A percentile compares a stretch with the other conserved stretches of the same genome.
Conservation (phyloP, 2,113 vertebrate species). For the Ahaetulla prasina region DNA sequence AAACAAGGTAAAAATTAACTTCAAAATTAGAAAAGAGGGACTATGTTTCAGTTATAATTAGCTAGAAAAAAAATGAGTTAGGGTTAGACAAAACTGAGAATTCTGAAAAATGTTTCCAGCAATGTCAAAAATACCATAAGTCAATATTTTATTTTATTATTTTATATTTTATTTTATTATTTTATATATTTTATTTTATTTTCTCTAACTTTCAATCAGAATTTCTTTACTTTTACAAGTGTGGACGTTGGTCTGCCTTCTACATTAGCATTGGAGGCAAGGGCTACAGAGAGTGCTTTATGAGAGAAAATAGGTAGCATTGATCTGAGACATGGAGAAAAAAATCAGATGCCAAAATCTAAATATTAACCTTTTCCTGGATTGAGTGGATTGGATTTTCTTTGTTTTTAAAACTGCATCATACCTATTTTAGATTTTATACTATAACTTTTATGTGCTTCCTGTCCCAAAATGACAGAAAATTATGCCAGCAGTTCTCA, state of each 20-base stretch:
- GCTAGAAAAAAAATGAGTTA: not conserved
- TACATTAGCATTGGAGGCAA: not conserved
- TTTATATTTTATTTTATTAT: not conserved
- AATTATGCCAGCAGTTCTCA: not conserved
- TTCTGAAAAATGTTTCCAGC: not conserved
- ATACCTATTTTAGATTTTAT: not conserved
- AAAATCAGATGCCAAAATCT: not conserved
- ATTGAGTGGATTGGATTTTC: not conserved
- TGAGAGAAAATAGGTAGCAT: not conserved
- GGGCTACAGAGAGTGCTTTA: not conserved
- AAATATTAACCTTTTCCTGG: not conserved
- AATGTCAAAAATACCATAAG: not conserved
- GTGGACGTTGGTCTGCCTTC: not conserved
- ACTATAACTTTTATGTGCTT: not conserved
- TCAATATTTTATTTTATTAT: no score
- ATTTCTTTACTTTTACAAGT: not conserved
- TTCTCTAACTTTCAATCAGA: not conserved
- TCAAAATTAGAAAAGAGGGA: not conserved
- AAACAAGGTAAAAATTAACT: conserved; percentile 81
- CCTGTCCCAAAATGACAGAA: not conserved
- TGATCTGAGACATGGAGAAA: not conserved
- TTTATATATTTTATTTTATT: not conserved
- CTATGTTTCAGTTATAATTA: not conserved
- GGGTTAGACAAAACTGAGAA: not conserved
- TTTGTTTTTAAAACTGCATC: not conserved